Conservation (phyloP, 2,113 vertebrate genomes). For the Trogon surrucura region DNA sequence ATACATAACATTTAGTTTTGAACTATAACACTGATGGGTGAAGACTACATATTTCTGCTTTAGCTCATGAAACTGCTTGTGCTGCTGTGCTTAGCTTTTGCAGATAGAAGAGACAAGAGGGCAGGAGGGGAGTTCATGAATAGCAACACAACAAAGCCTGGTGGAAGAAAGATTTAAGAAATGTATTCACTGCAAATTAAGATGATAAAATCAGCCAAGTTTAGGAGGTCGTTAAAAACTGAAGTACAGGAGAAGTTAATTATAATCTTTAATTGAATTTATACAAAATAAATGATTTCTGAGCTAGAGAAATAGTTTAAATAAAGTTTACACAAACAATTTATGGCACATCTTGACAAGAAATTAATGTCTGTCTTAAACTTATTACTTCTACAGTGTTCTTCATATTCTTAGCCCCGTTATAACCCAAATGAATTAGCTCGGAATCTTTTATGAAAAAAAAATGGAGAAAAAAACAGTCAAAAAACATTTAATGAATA, state of each 20-base stretch:
- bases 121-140: background rate
- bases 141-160: background rate
- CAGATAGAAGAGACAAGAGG: background rate
- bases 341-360: fast-evolving
- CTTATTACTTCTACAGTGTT: background rate
- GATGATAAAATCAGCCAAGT: background rate
- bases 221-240: background rate
- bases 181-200: background rate
- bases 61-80: background rate
- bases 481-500: background rate
- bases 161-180: background rate
- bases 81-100: background rate
- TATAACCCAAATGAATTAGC: background rate
- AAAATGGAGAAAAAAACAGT: background rate
- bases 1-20: background rate
- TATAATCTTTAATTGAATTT: background rate
- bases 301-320: background rate
- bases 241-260: background rate
- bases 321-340: background rate
- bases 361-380: background rate
- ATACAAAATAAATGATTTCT: background rate
- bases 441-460: background rate
- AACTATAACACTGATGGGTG: background rate
- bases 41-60: background rate
- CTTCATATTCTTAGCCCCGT: background rate